A percentile compares a stretch with the other conserved stretches of the same genome.
Evolutionary conservation across 1,140 invertebrate genomes (phyloP).

Genomic region (Aphelenchoides besseyi): DNA sequence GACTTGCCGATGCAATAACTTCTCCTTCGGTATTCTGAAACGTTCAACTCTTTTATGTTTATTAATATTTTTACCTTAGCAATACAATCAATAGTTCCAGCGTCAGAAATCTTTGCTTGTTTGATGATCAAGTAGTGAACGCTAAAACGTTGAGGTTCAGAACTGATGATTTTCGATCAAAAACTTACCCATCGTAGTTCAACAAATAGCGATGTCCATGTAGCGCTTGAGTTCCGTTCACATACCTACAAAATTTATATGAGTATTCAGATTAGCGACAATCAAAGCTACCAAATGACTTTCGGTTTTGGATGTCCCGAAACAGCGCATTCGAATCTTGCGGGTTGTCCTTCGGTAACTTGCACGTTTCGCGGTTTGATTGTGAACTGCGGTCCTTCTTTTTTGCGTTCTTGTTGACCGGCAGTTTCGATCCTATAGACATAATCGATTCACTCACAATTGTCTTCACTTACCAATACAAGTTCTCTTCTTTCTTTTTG

Average conservation of each 20-base stretch:
- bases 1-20: conserved; percentile 46
- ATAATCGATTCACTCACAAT: conserved; percentile 3
- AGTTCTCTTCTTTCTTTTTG: conserved; percentile 50
- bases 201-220: conserved; percentile 35
- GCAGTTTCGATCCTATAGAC: conserved; percentile 23
- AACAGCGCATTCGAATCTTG: conserved; percentile 62
- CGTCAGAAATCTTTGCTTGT: conserved; percentile 55
- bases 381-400: conserved; percentile 57
- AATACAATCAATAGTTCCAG: conserved; percentile 58
- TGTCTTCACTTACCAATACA: conserved; percentile 51
- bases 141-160: no score
- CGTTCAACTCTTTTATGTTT: no score
- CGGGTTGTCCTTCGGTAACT: conserved; percentile 57
- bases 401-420: conserved; percentile 32
- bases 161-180: neutral
- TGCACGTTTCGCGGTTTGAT: conserved; percentile 54
- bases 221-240: conserved; percentile 61
- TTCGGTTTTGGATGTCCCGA: conserved; percentile 56
- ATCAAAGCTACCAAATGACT: conserved; percentile 61
- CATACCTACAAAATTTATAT: no score
- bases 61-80: no score
- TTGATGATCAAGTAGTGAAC: conserved; percentile 58
- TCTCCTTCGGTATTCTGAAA: conserved; percentile 60
- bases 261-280: no score
- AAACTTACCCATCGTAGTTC: conserved; percentile 12